Conservation (phyloP, 2,113 vertebrate species). For the Daphoenositta chrysoptera region DNA sequence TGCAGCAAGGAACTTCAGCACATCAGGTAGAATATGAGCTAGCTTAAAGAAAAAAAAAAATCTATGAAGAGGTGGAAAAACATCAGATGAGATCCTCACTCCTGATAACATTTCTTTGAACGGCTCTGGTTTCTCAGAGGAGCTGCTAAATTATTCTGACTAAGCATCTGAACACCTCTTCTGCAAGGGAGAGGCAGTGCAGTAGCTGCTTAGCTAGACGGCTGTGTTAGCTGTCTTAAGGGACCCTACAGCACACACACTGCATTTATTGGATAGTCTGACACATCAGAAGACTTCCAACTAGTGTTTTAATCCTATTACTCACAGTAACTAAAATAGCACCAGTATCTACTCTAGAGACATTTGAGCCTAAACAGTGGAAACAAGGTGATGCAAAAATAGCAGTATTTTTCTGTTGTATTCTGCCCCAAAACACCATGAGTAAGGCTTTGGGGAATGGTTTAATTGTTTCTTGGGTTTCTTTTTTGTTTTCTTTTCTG, state of each 20-base stretch:
- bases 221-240: not conserved
- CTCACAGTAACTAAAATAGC: not conserved
- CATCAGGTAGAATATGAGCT: slow-evolving; percentile 60
- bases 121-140: slow-evolving; percentile 2
- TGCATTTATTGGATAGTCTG: not conserved
- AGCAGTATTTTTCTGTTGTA: not conserved
- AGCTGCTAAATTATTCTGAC: slow-evolving; percentile 26
- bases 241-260: not conserved
- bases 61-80: slow-evolving; percentile 33
- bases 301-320: not conserved
- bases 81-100: slow-evolving; percentile 18
- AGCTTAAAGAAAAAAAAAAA: slow-evolving; percentile 9
- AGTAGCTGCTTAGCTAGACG: not conserved
- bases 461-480: no score
- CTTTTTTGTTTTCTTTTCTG: not conserved
- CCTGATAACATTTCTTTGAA: slow-evolving; percentile 32
- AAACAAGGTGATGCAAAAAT: not conserved
- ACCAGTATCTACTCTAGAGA: not conserved
- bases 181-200: not conserved
- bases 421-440: not conserved
- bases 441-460: accelerated
- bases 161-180: not conserved
- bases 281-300: not conserved
- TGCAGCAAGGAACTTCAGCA: slow-evolving; percentile 53
- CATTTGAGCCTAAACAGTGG: not conserved